Evolutionary conservation across 1,140 invertebrate genomes (phyloP).

Genomic region (Drosophila ficusphila): DNA sequence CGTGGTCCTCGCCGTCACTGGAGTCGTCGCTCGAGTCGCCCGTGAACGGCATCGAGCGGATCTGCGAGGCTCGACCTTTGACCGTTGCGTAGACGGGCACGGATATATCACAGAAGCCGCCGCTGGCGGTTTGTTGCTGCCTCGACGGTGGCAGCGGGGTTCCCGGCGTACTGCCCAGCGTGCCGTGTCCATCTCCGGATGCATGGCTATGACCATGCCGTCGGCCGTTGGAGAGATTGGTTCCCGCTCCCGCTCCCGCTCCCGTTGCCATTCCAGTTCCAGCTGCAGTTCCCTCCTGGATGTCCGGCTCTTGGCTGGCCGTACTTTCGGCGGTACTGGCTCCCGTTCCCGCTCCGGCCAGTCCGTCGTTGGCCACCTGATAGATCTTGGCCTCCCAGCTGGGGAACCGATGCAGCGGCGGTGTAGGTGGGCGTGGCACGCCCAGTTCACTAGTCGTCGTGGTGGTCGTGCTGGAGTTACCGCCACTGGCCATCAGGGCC

Average conservation of each 20-base stretch:
- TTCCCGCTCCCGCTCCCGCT: constrained; percentile 9
- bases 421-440: constrained; percentile 91
- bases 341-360: constrained; percentile 82
- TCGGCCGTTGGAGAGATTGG: constrained; percentile 18
- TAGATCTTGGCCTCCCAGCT: constrained; percentile 98
- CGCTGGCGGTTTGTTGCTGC: constrained; percentile 85
- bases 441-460: constrained; percentile 84
- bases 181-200: constrained; percentile 33
- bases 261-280: too few species aligned
- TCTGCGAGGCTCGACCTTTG: constrained; percentile 98
- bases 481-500: constrained; percentile 84
- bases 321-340: constrained; percentile 39
- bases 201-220: constrained; percentile 22
- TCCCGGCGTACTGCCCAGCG: constrained; percentile 58
- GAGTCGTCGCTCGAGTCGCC: constrained; percentile 98
- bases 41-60: constrained; percentile 96
- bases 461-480: constrained; percentile 85
- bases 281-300: constrained; percentile 48
- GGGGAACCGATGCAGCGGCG: constrained; percentile 94
- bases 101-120: constrained; percentile 93
- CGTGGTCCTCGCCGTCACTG: constrained; percentile 93
- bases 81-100: constrained; percentile 98
- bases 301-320: constrained; percentile 55
- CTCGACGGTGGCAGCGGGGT: constrained; percentile 83
- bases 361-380: constrained; percentile 93